Base-by-base conservation (phyloP, 2,797 vertebrate species). In the Hoplostethus atlanticus region DNA sequence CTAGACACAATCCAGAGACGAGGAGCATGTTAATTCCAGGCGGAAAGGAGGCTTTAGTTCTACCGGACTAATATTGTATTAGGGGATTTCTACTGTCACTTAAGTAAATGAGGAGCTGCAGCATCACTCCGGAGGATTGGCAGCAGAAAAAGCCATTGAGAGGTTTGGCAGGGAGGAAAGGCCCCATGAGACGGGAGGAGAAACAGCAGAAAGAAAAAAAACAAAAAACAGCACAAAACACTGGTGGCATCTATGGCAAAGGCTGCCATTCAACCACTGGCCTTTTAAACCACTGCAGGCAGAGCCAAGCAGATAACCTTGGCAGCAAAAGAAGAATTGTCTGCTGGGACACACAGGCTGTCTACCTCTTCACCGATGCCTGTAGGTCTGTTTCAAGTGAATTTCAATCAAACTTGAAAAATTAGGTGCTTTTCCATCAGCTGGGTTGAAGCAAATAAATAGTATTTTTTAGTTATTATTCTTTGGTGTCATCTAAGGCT, bases 131-230 rank as follows among this genome's bases (percentile, higher is more conserved):
- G 2, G 38, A 62, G 68, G 60, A 71, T 52, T 6, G 31, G 56
- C 46, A 38, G 56, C 38, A 65, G 54, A 53, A 17, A 42, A 71
- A 21, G 64, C 52, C 65, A 64, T 38, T 25, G 76, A 73, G 68
- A 60, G 63, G n/a, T 28, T 31, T 10, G 63, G 28, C 60, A 16
- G 2, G 38, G 66, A 81, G 54, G 69, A 76, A 60, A 77, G 58
- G 74, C 85, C 80, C 74, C 68, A 0, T 62, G 80, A 83, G 80
- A 84, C 68, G 12, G 60, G 59, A 54, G 34, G 34, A 34, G 40
- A 61, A 79, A 84, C 69, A 88, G 74, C 65, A 84, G n/a, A 50
- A 80, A 81, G 73, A 70, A 79, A 79, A 71, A 59, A 64, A 34
- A 34, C 4, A 64, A 34, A 3, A 5, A 34, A 5, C 64, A n/a